These are phyloP conservation scores for Mandrillus leucophaeus DNA, from an alignment of 2,113 vertebrate species.

Conservation along the genomic window DNA sequence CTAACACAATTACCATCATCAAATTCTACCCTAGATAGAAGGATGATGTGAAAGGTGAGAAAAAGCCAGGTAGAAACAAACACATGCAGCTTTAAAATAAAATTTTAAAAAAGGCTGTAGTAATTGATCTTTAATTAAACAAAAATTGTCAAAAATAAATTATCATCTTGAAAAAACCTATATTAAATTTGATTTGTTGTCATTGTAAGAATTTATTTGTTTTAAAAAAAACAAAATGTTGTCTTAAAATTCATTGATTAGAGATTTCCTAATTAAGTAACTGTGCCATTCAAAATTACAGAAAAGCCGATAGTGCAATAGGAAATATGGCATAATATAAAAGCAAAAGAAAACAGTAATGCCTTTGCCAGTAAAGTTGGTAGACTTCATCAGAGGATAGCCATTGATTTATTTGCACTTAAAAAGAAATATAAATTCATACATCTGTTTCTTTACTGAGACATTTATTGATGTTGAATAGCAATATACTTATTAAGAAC, in stretches of 20 bases:
- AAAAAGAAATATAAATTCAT: background rate
- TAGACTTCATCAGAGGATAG: background rate
- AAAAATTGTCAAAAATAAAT: background rate
- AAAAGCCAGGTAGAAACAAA: background rate
- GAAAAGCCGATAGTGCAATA: background rate
- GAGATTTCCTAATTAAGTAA: background rate
- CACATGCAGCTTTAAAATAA: background rate
- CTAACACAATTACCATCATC: background rate
- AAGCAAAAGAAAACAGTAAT: background rate
- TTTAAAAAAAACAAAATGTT: background rate
- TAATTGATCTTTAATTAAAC: background rate
- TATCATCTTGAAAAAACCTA: background rate
- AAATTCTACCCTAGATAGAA: background rate
- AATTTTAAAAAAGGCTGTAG: background rate
- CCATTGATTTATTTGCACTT: background rate
- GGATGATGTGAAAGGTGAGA: background rate
- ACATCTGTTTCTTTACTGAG: background rate
- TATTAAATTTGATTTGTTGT: background rate
- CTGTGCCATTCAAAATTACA: background rate
- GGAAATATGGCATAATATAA: background rate
- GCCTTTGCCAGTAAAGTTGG: background rate
- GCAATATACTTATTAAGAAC: background rate
- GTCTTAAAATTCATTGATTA: background rate
- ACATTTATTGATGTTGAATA: background rate
- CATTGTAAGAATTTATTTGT: background rate